Percentiles rank a stretch among this genome's conserved stretches.
Evolutionary conservation across 2,113 vertebrate species (phyloP).

Genomic region (Vulpes lagopus): DNA sequence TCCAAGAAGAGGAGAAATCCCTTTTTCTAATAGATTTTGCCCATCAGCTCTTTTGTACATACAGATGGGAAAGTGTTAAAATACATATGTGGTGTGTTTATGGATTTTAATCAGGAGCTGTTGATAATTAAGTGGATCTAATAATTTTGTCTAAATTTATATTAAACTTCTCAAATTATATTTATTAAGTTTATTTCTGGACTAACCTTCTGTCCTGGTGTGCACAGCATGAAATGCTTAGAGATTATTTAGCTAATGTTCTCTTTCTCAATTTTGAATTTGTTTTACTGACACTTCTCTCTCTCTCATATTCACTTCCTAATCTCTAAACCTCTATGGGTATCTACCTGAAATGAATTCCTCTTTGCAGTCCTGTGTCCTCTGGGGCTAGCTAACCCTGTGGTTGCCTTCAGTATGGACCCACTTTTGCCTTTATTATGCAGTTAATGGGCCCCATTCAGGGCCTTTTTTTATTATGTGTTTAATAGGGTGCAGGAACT

Average conservation of each 20-base stretch:
- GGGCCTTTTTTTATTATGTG: not conserved
- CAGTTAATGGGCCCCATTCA: not conserved
- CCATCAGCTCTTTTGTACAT: not conserved
- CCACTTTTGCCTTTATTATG: not conserved
- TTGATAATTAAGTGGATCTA: conserved; percentile 68
- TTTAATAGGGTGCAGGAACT: not conserved
- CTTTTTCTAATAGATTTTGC: conserved; percentile 11
- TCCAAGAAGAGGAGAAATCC: not conserved
- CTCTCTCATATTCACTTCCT: not conserved
- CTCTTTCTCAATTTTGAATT: conserved; percentile 42
- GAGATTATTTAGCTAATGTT: conserved; percentile 36
- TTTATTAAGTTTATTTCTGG: conserved; percentile 47
- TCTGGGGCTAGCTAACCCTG: not conserved
- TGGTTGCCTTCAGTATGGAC: not conserved
- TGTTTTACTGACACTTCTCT: not conserved
- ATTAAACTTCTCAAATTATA: conserved; percentile 52
- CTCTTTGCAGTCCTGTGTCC: not conserved
- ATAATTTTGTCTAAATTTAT: conserved; percentile 66
- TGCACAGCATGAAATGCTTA: conserved; percentile 28
- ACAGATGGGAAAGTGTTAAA: conserved; percentile 41
- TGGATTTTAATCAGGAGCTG: conserved; percentile 20
- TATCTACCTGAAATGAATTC: not conserved
- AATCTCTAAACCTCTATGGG: not conserved
- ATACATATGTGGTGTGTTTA: not conserved
- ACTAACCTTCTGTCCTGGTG: conserved; percentile 28